Conservation (phyloP, 2,797 vertebrate genomes). For the Myotis daubentonii region DNA sequence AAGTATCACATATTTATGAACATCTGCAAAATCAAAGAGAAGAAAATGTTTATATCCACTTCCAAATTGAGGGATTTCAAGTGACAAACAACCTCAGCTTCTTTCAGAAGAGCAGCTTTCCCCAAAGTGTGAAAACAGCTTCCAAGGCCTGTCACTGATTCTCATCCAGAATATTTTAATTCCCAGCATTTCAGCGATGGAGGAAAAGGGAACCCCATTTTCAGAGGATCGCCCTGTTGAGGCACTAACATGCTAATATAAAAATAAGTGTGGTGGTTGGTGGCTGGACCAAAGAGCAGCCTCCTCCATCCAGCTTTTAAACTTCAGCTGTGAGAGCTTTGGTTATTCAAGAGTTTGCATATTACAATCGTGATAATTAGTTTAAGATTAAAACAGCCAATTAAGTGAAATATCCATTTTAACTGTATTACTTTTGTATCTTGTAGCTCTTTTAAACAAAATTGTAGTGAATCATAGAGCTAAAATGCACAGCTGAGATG, state of each 20-base stretch:
- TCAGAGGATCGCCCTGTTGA: background rate
- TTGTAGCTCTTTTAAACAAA: background rate
- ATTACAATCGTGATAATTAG: background rate
- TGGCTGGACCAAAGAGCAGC: background rate
- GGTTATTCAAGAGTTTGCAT: background rate
- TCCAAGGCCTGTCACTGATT: background rate
- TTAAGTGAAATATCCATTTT: constrained; percentile 17
- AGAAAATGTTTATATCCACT: constrained; percentile 22
- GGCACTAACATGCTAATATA: background rate
- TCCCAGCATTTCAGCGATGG: background rate
- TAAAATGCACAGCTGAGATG: background rate
- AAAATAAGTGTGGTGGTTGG: background rate
- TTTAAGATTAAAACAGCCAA: background rate
- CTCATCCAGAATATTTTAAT: constrained; percentile 21
- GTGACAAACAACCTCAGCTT: background rate
- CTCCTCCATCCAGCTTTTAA: background rate
- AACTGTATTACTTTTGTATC: background rate
- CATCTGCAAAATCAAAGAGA: constrained; percentile 11
- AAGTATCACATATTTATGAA: constrained; percentile 27
- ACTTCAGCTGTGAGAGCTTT: background rate
- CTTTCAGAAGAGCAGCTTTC: background rate
- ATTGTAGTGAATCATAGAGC: background rate
- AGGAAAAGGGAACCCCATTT: background rate
- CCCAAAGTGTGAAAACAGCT: background rate
- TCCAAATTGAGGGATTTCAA: constrained; percentile 29